Percentiles rank a stretch among this genome's conserved stretches.
These are phyloP conservation scores for Cryptosula pallasiana DNA, from an alignment of 2,888 invertebrate species.

Conservation along the genomic window DNA sequence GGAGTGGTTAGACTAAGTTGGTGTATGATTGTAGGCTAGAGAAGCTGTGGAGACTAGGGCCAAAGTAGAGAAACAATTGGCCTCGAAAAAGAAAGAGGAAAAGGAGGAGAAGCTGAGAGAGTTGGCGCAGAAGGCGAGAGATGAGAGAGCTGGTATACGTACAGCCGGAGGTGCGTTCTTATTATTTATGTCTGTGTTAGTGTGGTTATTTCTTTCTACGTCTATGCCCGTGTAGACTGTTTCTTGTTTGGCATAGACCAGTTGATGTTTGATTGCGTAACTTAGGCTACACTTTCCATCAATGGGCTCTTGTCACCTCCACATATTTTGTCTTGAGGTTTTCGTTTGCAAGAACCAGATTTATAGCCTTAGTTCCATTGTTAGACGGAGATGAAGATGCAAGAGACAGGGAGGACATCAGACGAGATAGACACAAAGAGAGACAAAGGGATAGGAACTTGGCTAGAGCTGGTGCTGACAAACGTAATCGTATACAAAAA, in stretches of 20 bases:
- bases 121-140: constrained; percentile 89
- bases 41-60: constrained; percentile 96
- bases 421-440: constrained; percentile 85
- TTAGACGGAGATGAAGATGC: constrained; percentile 70
- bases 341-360: no score
- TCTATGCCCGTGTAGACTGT: no score
- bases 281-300: no score
- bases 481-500: constrained; percentile 65
- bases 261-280: no score
- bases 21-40: no score
- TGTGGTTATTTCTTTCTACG: no score
- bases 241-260: no score
- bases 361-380: no score
- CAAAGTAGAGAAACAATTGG: constrained; percentile 88
- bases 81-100: constrained; percentile 95
- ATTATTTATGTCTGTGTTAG: no score
- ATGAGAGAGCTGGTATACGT: constrained; percentile 82
- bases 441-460: constrained; percentile 87
- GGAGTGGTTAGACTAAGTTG: no score
- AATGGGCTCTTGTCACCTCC: no score
- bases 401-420: constrained; percentile 59
- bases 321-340: no score
- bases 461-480: constrained; percentile 88
- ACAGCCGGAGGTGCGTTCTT: not conserved
- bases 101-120: constrained; percentile 89